Percentiles rank a stretch among this genome's conserved stretches.
phyloP scores from a whole-genome alignment of 2,113 vertebrate species.

The Epinephelus cyanopodus region DNA sequence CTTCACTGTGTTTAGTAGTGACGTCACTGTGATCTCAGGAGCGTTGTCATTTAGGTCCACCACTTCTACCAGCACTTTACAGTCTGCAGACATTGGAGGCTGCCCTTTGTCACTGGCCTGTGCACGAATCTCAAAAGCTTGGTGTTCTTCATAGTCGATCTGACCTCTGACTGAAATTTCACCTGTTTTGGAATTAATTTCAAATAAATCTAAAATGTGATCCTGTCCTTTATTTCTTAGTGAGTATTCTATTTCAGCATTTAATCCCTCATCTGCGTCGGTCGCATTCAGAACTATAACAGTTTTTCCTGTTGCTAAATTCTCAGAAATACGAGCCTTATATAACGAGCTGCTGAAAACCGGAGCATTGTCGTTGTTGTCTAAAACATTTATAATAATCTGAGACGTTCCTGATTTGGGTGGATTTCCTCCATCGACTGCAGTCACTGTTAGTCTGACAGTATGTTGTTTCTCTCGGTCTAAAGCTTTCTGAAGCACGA shows the following conservation, averaged over 20 bases:
- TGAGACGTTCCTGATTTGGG: constrained; percentile 61
- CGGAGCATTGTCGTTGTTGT: constrained; percentile 74
- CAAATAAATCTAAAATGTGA: constrained; percentile 49
- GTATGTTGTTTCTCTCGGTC: constrained; percentile 59
- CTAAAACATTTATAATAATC: constrained; percentile 66
- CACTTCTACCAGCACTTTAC: constrained; percentile 84
- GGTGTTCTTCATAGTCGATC: constrained; percentile 57
- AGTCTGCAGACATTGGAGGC: constrained; percentile 76
- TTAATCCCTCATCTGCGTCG: constrained; percentile 70
- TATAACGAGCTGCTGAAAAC: constrained; percentile 67
- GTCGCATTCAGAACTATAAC: constrained; percentile 63
- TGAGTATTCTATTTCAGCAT: constrained; percentile 70
- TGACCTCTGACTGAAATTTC: constrained; percentile 66
- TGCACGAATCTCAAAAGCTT: constrained; percentile 79
- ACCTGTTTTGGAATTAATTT: constrained; percentile 53
- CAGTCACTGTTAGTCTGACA: constrained; percentile 64
- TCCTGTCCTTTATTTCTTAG: constrained; percentile 65
- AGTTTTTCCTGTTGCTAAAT: not conserved
- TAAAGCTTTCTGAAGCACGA: constrained; percentile 77
- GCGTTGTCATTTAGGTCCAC: constrained; percentile 86
- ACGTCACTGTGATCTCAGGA: constrained; percentile 77
- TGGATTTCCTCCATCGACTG: constrained; percentile 75
- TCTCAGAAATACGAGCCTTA: constrained; percentile 59
- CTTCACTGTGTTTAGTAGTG: constrained; percentile 55
- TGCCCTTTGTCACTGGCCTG: constrained; percentile 81